Conservation (phyloP, 2,113 vertebrate species). For the Litocranius walleri region DNA sequence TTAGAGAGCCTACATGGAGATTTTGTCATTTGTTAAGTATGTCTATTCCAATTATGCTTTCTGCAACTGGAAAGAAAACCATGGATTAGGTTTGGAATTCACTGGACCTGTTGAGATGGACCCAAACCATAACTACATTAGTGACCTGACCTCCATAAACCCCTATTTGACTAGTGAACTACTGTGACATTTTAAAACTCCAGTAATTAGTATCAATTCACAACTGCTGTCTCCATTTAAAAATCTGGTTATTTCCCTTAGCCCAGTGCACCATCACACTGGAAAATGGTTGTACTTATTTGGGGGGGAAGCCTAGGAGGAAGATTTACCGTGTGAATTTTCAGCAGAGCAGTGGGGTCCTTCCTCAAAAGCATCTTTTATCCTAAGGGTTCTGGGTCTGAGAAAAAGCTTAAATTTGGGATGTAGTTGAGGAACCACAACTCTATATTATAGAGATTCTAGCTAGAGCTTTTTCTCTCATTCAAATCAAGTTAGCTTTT, state of each 20-base stretch:
- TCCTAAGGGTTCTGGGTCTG: background rate
- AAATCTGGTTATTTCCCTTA: background rate
- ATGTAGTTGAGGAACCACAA: background rate
- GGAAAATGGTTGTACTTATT: background rate
- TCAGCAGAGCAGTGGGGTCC: background rate
- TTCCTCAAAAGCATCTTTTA: background rate
- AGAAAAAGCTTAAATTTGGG: background rate
- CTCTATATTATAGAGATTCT: background rate
- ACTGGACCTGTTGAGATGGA: background rate
- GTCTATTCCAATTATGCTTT: background rate
- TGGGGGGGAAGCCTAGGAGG: background rate
- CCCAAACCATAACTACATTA: background rate
- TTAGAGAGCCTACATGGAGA: background rate
- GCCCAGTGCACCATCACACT: background rate
- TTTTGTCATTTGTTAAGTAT: background rate
- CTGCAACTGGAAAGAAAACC: background rate
- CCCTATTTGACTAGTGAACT: background rate
- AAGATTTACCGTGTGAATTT: background rate
- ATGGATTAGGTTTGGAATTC: background rate
- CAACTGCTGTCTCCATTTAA: background rate
- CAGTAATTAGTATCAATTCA: background rate
- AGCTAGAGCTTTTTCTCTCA: background rate
- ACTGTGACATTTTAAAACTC: background rate
- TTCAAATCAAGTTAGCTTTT: background rate
- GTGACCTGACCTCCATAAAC: background rate